Base-by-base conservation (phyloP, 2,113 vertebrate genomes). In the Axis porcinus region DNA sequence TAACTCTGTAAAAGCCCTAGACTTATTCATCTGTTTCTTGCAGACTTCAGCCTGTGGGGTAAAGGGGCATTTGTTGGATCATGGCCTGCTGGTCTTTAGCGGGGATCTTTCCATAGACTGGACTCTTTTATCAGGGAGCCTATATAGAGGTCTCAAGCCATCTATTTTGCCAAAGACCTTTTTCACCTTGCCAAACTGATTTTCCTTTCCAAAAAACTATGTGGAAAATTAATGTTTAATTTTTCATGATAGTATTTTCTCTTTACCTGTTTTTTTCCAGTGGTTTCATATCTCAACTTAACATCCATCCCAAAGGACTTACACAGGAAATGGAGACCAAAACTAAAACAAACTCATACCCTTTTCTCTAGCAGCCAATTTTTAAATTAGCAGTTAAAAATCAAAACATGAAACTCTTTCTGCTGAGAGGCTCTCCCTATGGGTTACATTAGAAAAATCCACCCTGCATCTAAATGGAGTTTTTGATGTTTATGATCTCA, bases 321-420 rank as follows among this genome's bases (percentile, higher is more conserved):
- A 95, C 82, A 87, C 96, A 98, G 98, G 98, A 99, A 99, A 97
- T 97, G 58, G n/a, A 16, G 67, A 86, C 2, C 9, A 67, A 94
- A 84, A 64, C 79, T 47, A 90, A 95, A 92, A 64, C 60, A 64
- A 13, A 92, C 36, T 83, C 97, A 97, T 76, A 97, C 97, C 97
- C 98, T 98, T 97, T 98, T 98, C 97, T 86, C 84, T 94, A 84
- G 94, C 95, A 98, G 30, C 27, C 45, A 64, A 40, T 90, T 91
- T 45, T 62, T 95, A 98, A 97, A 91, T 91, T 7, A 97, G 28
- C 0, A 60, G 52, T 89, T 93, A 96, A 97, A 54, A 50, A 81
- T 81, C 16, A 11, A 81, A 81, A 33, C 78, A 52, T 33, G 81
- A 93, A 55, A 27, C 87, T 13, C 30, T 87, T 67, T 86, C 94